phyloP scores from a whole-genome alignment of 2,113 vertebrate genomes.

The Hippocampus comes region DNA sequence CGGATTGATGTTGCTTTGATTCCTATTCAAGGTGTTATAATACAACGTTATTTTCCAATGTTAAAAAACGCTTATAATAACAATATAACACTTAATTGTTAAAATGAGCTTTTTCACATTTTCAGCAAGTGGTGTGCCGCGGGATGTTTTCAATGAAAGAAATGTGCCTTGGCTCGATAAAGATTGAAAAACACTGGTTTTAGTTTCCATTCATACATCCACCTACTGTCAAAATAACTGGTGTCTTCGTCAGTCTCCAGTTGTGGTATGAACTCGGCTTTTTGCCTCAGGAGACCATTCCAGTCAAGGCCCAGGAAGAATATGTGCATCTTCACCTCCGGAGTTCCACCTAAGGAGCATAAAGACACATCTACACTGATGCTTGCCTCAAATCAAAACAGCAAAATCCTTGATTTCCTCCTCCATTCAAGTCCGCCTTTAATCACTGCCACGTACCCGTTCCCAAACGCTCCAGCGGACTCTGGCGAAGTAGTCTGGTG shows the following conservation, averaged over 20 bases:
- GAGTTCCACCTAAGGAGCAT: slow-evolving; percentile 77
- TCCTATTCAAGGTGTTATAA: too few relatives aligned
- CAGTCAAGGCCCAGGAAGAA: slow-evolving; percentile 91
- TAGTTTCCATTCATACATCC: slow-evolving; percentile 5
- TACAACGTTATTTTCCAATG: too few relatives aligned
- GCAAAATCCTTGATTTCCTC: neutral
- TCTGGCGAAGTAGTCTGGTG: slow-evolving; percentile 82
- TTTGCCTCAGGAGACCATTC: slow-evolving; percentile 89
- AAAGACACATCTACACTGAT: neutral
- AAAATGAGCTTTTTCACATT: too few relatives aligned
- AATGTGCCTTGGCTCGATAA: neutral
- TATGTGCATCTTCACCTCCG: slow-evolving; percentile 86
- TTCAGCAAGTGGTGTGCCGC: too few relatives aligned
- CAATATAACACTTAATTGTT: too few relatives aligned
- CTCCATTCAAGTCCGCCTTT: neutral
- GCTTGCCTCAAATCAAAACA: neutral
- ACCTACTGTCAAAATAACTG: slow-evolving; percentile 96
- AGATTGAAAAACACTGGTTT: neutral
- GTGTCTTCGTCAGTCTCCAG: slow-evolving; percentile 92
- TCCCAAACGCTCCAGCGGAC: slow-evolving; percentile 87
- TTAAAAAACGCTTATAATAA: too few relatives aligned
- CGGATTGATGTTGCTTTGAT: too few relatives aligned
- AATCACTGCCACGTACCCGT: slow-evolving; percentile 74
- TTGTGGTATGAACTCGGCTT: slow-evolving; percentile 93
- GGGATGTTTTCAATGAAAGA: too few relatives aligned